phyloP scores from a whole-genome alignment of 2,113 vertebrate species.

The Takifugu flavidus region DNA sequence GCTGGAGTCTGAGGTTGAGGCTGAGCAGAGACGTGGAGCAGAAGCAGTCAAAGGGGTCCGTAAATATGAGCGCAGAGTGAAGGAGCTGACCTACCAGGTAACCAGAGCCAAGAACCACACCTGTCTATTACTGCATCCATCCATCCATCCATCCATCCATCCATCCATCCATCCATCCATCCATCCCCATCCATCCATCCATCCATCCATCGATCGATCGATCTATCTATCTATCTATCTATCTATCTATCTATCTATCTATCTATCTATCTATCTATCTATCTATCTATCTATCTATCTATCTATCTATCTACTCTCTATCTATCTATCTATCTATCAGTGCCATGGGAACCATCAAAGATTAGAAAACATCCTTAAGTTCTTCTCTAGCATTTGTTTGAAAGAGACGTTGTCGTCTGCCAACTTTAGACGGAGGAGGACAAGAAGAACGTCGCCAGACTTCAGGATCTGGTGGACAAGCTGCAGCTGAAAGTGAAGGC shows the following conservation, averaged over 20 bases:
- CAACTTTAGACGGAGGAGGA: constrained; percentile 72
- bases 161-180: neutral
- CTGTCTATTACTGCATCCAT: neutral
- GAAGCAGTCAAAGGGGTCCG: constrained; percentile 70
- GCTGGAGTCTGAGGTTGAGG: constrained; percentile 65
- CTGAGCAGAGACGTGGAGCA: constrained; percentile 64
- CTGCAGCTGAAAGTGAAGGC: constrained; percentile 78
- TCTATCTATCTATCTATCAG: neutral
- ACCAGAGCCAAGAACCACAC: neutral
- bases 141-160: neutral
- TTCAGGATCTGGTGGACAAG: constrained; percentile 79
- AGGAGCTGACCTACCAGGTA: constrained; percentile 74
- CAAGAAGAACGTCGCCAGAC: constrained; percentile 73
- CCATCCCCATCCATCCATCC: neutral
- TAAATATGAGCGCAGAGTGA: constrained; percentile 72
- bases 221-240: too few relatives aligned
- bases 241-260: neutral
- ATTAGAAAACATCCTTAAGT: too few relatives aligned
- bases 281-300: neutral
- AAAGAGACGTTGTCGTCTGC: constrained; percentile 1
- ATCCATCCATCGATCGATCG: too few relatives aligned
- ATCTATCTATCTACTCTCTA: neutral
- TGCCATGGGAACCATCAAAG: neutral
- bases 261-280: neutral
- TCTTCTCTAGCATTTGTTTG: neutral